Conservation (phyloP, 2,113 vertebrate genomes). For the Monopterus albus region DNA sequence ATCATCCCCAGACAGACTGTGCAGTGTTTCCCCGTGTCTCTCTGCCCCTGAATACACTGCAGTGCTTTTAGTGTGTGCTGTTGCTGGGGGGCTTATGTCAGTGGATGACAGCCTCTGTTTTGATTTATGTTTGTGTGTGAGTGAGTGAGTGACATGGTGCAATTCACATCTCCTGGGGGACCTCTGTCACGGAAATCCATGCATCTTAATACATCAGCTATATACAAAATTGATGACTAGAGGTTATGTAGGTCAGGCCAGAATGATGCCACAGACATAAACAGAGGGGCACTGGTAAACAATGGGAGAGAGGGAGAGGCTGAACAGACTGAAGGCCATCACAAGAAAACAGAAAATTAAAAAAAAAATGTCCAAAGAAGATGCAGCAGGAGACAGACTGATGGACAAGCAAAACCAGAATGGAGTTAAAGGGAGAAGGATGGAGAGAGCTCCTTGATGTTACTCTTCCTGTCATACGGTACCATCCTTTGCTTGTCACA, state of each 20-base stretch:
- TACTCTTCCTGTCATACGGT: conserved; percentile 46
- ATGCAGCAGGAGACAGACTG: conserved; percentile 19
- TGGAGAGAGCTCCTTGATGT: conserved; percentile 27
- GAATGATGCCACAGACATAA: conserved; percentile 50
- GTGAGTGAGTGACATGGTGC: conserved; percentile 32
- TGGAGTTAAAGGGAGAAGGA: background rate
- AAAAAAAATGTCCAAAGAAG: background rate
- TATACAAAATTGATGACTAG: conserved; percentile 66
- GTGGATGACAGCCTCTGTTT: conserved; percentile 38
- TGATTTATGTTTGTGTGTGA: conserved; percentile 48
- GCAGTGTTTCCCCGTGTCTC: conserved; percentile 30
- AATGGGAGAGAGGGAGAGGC: conserved; percentile 19
- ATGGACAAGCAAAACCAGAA: conserved; percentile 12
- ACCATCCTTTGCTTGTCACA: conserved; percentile 65
- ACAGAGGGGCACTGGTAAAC: conserved; percentile 17
- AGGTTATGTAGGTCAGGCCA: conserved; percentile 67
- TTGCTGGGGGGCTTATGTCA: conserved; percentile 56
- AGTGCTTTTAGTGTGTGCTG: conserved; percentile 45
- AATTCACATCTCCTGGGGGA: conserved; percentile 16
- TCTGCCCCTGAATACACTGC: conserved; percentile 51
- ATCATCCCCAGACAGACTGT: conserved; percentile 37
- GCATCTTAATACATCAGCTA: conserved; percentile 63
- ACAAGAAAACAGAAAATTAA: background rate
- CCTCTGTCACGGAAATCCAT: conserved; percentile 30
- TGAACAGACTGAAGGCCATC: conserved; percentile 17